Base-by-base conservation (phyloP, 2,113 vertebrate genomes). In the Catharus minimus region DNA sequence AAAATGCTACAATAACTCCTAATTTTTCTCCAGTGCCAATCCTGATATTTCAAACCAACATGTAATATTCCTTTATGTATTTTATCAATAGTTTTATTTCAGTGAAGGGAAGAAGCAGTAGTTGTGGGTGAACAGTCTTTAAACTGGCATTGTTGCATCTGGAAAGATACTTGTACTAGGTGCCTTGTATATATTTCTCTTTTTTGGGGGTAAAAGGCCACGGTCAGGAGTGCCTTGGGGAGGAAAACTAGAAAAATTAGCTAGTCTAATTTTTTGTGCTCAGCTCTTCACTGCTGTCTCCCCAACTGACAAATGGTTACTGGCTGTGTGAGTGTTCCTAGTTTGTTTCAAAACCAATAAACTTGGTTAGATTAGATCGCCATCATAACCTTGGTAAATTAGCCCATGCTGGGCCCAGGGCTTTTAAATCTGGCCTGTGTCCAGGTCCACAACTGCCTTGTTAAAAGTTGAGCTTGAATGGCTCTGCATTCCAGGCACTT, bases 401-500 rank as follows among this genome's bases (percentile, higher is more conserved):
- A 92, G 81, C 69, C 65, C 57, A 36, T 22, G 73, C 92, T 90
- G 80, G 76, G 83, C 39, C 69, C 53, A 58, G 36, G 80, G 41
- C 49, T 88, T 92, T 92, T 75, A 46, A 65, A 57, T 14, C 50
- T 94, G 93, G 91, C 93, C n/a, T 46, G 32, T 33, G 53, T 92
- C 95, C 94, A 93, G 91, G 49, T 60, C 73, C 68, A 84, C 74
- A 90, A 93, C 41, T 82, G 53, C 83, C 84, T 94, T 65, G 84
- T 93, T 93, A 90, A 95, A 95, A 93, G 41, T 74, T 49, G 62
- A 82, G 50, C 71, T 60, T 67, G 77, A 89, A 89, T 33, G 61
- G 78, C 74, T 65, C 89, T 89, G 61, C 78, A 72, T 91, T 92
- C 91, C 87, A 89, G 62, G 52, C 50, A 43, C 58, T 92, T 84